Conservation (phyloP, 2,113 vertebrate genomes). For the Lepidothrix coronata region DNA sequence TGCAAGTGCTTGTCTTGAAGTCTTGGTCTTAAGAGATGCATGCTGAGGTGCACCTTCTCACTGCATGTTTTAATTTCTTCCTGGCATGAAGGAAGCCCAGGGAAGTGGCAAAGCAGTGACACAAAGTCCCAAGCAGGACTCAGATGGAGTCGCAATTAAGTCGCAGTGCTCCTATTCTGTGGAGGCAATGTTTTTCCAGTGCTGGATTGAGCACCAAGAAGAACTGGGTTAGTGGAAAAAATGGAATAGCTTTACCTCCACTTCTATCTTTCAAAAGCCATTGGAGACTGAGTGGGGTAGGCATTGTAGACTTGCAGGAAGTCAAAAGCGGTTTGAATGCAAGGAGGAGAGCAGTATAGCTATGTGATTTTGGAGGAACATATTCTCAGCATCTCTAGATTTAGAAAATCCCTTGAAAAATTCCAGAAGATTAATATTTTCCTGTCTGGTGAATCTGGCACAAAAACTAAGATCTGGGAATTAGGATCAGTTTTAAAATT, state of each 20-base stretch:
- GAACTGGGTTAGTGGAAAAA: neutral
- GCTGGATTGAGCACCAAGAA: neutral
- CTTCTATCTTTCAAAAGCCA: neutral
- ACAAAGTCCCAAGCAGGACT: neutral
- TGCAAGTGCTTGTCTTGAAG: neutral
- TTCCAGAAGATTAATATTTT: slow-evolving; percentile 58
- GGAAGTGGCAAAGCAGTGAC: neutral
- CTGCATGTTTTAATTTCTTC: neutral
- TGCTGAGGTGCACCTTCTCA: neutral
- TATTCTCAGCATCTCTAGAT: neutral
- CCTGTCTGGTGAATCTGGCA: slow-evolving; percentile 50
- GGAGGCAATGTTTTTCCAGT: neutral
- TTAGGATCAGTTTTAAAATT: slow-evolving; percentile 56
- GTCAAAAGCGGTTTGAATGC: neutral
- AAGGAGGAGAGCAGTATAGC: neutral
- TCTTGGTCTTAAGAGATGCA: neutral
- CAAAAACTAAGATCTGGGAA: slow-evolving; percentile 36
- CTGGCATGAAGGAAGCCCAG: neutral
- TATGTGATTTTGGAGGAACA: neutral
- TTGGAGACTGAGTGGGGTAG: neutral
- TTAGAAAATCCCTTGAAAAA: slow-evolving; percentile 42
- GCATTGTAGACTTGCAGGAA: neutral
- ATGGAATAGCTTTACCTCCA: neutral
- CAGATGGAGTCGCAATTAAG: neutral
- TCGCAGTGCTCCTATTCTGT: neutral